Base-by-base conservation (phyloP, 2,113 vertebrate genomes). In the Todiramphus saurophagus region DNA sequence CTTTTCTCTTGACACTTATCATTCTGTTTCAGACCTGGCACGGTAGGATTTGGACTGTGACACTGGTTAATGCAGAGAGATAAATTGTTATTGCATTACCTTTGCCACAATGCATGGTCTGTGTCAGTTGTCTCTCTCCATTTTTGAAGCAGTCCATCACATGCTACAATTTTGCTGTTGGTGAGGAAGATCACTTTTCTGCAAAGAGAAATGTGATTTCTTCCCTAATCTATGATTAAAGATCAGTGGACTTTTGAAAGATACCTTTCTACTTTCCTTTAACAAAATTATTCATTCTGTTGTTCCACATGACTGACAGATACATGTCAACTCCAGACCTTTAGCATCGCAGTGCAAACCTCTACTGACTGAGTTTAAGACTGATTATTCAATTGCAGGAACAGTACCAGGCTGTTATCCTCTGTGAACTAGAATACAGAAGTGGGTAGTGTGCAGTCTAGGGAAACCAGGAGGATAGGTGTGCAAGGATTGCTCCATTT, bases 91-190 rank as follows among this genome's bases (percentile, higher is more conserved):
- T 66, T 78, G 39, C 39, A 11, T 89, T 73, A 44, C 69, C 44
- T 84, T 91, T 1, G 0, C 46, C 30, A 37, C 0, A 0, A 74
- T 76, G 70, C 6, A 1, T 44, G 17, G 19, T 62, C 58, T 24
- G 11, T 93, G 77, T 83, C 84, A 89, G 0, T 89, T 91, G 37
- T 62, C 44, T 73, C 16, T 77, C 70, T 79, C 48, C 59, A 17
- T 91, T 89, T 91, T 48, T 85, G 14, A 78, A 85, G 87, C 66
- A 62, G 16, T 62, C 27, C 33, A 56, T 72, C 31, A 51, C 37
- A 15, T 1, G 2, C 31, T 87, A 18, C 17, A 48, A 1, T 87
- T 95, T 60, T 0, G 2, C 24, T 82, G 89, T 84, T 17, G 7
- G 31, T 75, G 55, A 83, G 31, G 43, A 81, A 93, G 43, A 58